Conservation (phyloP, 2,113 vertebrate genomes). For the Cyphomyrus discorhynchus region DNA sequence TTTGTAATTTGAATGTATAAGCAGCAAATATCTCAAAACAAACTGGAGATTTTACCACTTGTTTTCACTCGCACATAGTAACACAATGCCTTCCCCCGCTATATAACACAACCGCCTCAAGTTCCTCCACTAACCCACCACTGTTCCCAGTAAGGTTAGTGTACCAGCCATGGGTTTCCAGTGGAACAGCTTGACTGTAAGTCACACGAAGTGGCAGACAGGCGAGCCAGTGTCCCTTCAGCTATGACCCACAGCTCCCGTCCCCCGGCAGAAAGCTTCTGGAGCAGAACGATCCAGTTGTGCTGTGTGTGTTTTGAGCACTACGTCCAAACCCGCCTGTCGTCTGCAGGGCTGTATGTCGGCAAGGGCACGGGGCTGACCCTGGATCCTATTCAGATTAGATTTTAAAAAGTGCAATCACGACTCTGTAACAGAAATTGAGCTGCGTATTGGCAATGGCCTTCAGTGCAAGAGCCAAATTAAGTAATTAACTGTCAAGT, state of each 20-base stretch:
- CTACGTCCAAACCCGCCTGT: neutral
- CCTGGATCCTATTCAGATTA: constrained; percentile 35
- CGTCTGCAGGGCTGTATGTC: constrained; percentile 1
- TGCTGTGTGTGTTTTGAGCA: neutral
- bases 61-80: neutral
- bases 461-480: constrained; percentile 37
- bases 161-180: neutral
- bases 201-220: neutral
- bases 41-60: neutral
- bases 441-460: constrained; percentile 35
- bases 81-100: neutral
- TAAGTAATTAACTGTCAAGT: constrained; percentile 43
- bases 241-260: neutral
- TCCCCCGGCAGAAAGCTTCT: neutral
- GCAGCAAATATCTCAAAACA: neutral
- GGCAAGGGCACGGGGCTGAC: constrained; percentile 31
- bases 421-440: constrained; percentile 34
- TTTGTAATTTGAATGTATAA: neutral
- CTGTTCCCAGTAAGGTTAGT: neutral
- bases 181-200: neutral
- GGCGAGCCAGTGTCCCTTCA: neutral
- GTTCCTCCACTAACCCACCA: neutral
- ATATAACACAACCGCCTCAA: neutral
- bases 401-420: constrained; percentile 39
- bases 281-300: neutral